Evolutionary conservation across 2,113 vertebrate species (phyloP).

Genomic region (Hystrix brachyura): DNA sequence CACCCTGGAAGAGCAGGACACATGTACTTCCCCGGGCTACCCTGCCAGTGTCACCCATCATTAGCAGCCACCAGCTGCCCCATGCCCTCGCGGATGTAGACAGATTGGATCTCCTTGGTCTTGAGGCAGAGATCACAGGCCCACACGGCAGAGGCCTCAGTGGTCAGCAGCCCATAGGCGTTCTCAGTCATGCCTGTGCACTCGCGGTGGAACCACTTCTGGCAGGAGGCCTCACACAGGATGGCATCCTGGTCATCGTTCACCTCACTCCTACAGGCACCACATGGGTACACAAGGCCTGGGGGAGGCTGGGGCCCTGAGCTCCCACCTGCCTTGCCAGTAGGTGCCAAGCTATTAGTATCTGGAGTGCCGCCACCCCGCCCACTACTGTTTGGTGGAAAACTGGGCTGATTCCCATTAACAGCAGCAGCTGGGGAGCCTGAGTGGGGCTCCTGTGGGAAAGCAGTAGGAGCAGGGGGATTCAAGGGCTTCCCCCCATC

Average conservation of each 20-base stretch:
- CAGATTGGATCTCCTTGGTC: conserved; percentile 99
- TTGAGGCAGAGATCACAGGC: conserved; percentile 99
- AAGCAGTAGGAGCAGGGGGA: conserved; percentile 81
- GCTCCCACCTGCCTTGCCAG: conserved; percentile 76
- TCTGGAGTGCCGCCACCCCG: conserved; percentile 90
- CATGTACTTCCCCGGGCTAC: background rate
- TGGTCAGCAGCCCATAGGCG: conserved; percentile 97
- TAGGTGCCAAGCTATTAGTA: conserved; percentile 84
- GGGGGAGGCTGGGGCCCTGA: conserved; percentile 88
- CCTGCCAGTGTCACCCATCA: conserved; percentile 90
- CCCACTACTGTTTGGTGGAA: conserved; percentile 70
- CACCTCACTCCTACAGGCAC: conserved; percentile 96
- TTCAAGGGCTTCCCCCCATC: conserved; percentile 88
- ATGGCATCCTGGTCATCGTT: conserved; percentile 99
- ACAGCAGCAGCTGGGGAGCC: conserved; percentile 87
- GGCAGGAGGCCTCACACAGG: conserved; percentile 97
- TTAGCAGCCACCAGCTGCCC: conserved; percentile 97
- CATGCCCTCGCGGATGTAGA: conserved; percentile 96
- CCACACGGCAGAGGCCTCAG: conserved; percentile 97
- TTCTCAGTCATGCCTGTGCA: conserved; percentile 98
- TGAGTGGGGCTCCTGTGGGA: conserved; percentile 86
- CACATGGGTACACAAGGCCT: conserved; percentile 94
- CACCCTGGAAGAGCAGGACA: background rate
- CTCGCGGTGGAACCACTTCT: conserved; percentile 98
- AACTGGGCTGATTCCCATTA: conserved; percentile 88